phyloP scores from a whole-genome alignment of 2,888 invertebrate genomes.

The Melikaiella ostensackeni region DNA sequence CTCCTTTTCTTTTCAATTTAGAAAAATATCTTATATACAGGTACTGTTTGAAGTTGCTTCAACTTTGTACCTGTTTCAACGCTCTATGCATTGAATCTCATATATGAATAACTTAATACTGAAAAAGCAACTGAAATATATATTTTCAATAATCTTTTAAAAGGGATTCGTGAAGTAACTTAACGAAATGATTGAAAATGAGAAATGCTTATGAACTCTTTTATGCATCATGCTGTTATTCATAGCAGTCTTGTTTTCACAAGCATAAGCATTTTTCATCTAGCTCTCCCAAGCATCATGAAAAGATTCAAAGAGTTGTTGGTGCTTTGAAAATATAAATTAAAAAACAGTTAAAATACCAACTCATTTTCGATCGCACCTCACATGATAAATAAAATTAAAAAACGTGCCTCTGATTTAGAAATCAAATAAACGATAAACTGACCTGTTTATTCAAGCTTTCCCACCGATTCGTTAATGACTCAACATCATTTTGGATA shows the following conservation, averaged over 20 bases:
- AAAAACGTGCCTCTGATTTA: neutral
- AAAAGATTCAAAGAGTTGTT: neutral
- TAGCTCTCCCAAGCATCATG: neutral
- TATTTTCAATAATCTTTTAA: neutral
- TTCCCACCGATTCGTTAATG: conserved; percentile 83
- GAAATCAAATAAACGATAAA: conserved; percentile 25
- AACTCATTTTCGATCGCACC: neutral
- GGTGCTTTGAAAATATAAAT: neutral
- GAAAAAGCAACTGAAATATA: neutral
- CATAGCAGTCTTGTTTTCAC: neutral
- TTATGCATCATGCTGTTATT: conserved; percentile 17
- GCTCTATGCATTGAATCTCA: too few relatives aligned
- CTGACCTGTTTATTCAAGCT: conserved; percentile 84
- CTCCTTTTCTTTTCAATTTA: neutral
- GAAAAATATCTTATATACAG: too few relatives aligned
- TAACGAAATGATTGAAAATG: neutral
- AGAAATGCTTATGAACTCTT: conserved; percentile 1
- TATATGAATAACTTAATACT: neutral
- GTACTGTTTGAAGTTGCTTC: too few relatives aligned
- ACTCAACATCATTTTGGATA: conserved; percentile 83
- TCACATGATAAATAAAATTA: neutral
- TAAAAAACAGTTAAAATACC: neutral
- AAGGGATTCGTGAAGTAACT: neutral
- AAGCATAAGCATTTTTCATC: neutral
- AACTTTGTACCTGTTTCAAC: too few relatives aligned